These are phyloP conservation scores for Psix sp. DNA, from an alignment of 1,140 invertebrate species.

Conservation along the genomic window DNA sequence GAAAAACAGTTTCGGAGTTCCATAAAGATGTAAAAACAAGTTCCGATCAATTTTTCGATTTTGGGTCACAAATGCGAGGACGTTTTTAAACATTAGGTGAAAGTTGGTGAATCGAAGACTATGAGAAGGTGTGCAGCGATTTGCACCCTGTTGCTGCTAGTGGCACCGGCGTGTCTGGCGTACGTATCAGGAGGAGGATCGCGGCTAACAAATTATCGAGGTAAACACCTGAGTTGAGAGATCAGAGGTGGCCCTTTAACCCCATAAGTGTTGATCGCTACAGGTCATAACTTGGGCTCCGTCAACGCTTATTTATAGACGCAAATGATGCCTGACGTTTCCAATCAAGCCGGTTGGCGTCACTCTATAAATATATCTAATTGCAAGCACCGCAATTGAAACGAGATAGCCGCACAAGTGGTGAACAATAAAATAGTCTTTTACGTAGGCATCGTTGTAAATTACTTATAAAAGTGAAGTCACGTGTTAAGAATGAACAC, in stretches of 20 bases:
- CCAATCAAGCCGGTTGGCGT: constrained; percentile 14
- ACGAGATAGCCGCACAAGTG: constrained; percentile 17
- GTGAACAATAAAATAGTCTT: constrained; percentile 32
- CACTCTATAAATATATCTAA: constrained; percentile 36
- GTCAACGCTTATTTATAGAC: constrained; percentile 21
- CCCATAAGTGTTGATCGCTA: background rate
- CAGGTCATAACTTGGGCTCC: background rate
- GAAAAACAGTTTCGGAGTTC: too few relatives aligned
- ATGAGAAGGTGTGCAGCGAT: constrained; percentile 51
- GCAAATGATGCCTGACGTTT: constrained; percentile 26
- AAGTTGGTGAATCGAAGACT: constrained; percentile 21
- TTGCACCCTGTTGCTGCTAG: constrained; percentile 59
- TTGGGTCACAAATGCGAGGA: too few relatives aligned
- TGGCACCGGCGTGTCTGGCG: constrained; percentile 50
- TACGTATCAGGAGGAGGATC: constrained; percentile 52
- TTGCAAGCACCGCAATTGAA: constrained; percentile 24
- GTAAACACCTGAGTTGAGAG: constrained; percentile 42
- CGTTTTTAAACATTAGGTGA: constrained; percentile 20
- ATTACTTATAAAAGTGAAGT: constrained; percentile 44
- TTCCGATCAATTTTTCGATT: too few relatives aligned
- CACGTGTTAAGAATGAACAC: constrained; percentile 29
- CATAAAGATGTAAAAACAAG: too few relatives aligned
- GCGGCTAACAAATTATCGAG: constrained; percentile 46
- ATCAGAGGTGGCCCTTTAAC: background rate
- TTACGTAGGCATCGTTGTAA: constrained; percentile 21